These are phyloP conservation scores for Poecilus cupreus DNA, from an alignment of 2,888 invertebrate species.

Conservation along the genomic window DNA sequence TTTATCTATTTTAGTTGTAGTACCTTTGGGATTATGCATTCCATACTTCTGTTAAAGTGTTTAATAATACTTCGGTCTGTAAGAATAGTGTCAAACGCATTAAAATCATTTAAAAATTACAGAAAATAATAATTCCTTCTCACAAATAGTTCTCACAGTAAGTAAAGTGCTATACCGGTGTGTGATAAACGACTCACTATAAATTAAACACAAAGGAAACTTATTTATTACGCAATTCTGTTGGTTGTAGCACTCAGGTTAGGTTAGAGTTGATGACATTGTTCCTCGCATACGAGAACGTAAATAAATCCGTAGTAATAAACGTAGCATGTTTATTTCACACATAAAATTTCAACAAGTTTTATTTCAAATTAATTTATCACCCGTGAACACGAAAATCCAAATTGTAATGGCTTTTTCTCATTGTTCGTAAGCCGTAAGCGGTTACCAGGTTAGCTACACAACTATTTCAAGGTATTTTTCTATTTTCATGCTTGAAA, in stretches of 20 bases:
- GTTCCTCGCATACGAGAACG: neutral
- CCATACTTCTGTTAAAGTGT: too few species aligned
- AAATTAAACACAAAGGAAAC: conserved; percentile 37
- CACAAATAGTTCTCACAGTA: conserved; percentile 31
- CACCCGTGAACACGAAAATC: conserved; percentile 36
- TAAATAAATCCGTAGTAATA: conserved; percentile 29
- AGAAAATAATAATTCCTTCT: neutral
- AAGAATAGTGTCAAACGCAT: neutral
- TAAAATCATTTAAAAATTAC: conserved; percentile 7
- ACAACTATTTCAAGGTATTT: neutral
- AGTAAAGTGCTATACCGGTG: conserved; percentile 3
- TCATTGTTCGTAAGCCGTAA: neutral
- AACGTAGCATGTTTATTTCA: conserved; percentile 47
- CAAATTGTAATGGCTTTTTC: conserved; percentile 35
- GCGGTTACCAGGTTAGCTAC: too few species aligned
- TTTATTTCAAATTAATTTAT: conserved; percentile 54
- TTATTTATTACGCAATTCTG: conserved; percentile 29
- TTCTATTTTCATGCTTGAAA: neutral
- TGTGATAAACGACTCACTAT: conserved; percentile 20
- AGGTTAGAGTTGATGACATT: conserved; percentile 4
- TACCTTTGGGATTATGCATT: too few species aligned
- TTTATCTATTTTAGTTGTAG: too few species aligned
- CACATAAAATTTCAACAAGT: conserved; percentile 54
- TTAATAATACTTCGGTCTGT: too few species aligned
- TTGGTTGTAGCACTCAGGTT: conserved; percentile 7